Evolutionary conservation across 2,113 vertebrate species (phyloP).

Genomic region (Monarcha castaneiventris): DNA sequence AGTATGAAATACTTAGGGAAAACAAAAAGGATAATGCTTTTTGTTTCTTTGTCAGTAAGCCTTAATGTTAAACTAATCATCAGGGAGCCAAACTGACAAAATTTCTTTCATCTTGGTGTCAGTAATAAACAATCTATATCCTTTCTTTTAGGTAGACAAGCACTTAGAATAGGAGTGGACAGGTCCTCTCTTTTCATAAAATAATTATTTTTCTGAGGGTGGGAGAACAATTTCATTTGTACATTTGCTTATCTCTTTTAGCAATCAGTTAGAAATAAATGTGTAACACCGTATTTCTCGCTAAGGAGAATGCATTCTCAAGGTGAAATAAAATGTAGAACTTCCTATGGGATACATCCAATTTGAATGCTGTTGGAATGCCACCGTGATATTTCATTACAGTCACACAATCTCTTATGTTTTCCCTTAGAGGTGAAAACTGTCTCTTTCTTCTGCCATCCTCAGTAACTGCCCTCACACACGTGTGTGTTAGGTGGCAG

Average conservation of each 20-base stretch:
- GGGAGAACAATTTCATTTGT: background rate
- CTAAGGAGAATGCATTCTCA: slow-evolving; percentile 32
- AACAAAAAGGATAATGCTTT: background rate
- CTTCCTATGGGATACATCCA: background rate
- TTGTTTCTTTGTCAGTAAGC: background rate
- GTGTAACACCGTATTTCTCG: background rate
- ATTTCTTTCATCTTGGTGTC: slow-evolving; percentile 44
- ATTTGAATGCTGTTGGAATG: background rate
- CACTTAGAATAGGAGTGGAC: slow-evolving; percentile 61
- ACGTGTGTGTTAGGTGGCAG: background rate
- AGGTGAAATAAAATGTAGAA: background rate
- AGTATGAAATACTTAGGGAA: background rate
- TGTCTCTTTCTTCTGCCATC: background rate
- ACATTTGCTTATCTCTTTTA: background rate
- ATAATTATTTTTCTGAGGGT: slow-evolving; percentile 56
- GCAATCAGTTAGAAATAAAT: slow-evolving; percentile 56
- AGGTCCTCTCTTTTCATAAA: slow-evolving; percentile 65
- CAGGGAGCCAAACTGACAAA: background rate
- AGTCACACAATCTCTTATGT: background rate
- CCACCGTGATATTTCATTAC: background rate
- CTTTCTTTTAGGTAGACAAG: slow-evolving; percentile 53
- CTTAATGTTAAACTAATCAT: background rate
- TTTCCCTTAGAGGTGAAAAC: background rate
- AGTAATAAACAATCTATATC: slow-evolving; percentile 48
- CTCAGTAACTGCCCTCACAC: background rate